Base-by-base conservation (phyloP, 2,888 invertebrate genomes). In the Leucophenga montana region DNA sequence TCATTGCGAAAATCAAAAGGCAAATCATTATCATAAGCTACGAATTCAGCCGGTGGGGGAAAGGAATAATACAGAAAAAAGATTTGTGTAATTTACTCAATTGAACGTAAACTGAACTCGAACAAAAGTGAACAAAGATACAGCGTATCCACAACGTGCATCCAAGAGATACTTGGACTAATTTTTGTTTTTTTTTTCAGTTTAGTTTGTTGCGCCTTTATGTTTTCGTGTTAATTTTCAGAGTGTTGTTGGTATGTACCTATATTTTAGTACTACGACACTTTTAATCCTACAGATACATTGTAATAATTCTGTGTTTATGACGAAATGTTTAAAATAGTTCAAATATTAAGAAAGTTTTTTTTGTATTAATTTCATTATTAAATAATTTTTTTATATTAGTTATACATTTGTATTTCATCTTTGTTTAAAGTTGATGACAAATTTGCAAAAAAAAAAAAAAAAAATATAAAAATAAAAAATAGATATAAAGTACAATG, bases 21-120 rank as follows among this genome's bases (percentile, higher is more conserved):
- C 57, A 61, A 61, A 61, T 39, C 16, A 61, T 39, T 39, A 16
- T 13, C 33, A 22, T 48, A 20, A 64, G 64, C 64, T 9, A 46
- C 22, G 48, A 18, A 56, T 27, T 56, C n/a, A 64, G 44, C 2
- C 53, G 20, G 20, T 53, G 14, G 6, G 8, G 16, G 9, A 18
- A 53, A 53, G 1, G 9, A 48, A 72, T 76, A 74, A n/a, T n/a
- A n/a, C n/a, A n/a, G 73, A 72, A 77, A 75, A 61, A 70, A 57
- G 76, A 78, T 78, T 85, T 84, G 74, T 85, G 81, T 84, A 83
- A 83, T 85, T 83, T 76, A 78, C 84, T 83, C 84, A 83, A 83
- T 85, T 83, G 85, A 75, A 70, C 71, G 77, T 73, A 70, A 76
- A 64, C 68, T 33, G 18, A 62, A 53, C 31, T 68, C 73, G 71